Percentiles rank a stretch among this genome's conserved stretches.
Evolutionary conservation across 2,797 vertebrate genomes (phyloP).

Genomic region (Bradypodion pumilum): DNA sequence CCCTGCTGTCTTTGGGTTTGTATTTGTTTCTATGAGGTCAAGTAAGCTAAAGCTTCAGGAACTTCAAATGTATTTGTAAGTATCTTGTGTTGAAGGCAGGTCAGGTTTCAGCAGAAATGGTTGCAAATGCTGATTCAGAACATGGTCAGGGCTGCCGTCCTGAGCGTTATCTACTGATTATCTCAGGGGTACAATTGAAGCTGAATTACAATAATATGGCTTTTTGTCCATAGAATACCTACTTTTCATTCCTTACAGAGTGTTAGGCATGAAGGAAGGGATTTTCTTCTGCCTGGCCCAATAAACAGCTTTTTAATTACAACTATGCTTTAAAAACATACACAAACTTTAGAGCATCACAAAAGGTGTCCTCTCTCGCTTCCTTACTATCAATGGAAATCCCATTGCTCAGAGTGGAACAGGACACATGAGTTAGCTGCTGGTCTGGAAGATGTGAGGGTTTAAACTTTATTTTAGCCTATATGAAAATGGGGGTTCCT

Average conservation of each 20-base stretch:
- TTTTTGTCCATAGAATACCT: not conserved
- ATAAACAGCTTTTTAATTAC: not conserved
- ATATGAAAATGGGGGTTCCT: not conserved
- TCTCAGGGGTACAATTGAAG: not conserved
- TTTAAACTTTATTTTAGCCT: not conserved
- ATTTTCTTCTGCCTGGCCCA: not conserved
- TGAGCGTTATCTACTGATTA: not conserved
- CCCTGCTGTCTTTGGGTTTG: slow-evolving; percentile 11
- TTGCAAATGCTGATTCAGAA: not conserved
- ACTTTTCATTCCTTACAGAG: not conserved
- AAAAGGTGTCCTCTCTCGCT: not conserved
- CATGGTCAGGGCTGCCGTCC: not conserved
- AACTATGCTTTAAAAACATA: not conserved
- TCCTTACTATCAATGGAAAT: not conserved
- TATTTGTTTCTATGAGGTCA: slow-evolving; percentile 2
- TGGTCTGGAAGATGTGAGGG: not conserved
- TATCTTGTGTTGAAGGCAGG: not conserved
- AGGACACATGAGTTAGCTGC: not conserved
- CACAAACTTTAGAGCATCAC: not conserved
- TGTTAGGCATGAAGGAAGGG: not conserved
- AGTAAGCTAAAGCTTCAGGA: not conserved
- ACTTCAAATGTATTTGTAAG: not conserved
- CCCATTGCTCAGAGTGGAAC: not conserved
- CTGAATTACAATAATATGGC: not conserved
- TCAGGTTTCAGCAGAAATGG: not conserved